These are phyloP conservation scores for Conistra vaccinii DNA, from an alignment of 2,888 invertebrate species.

Conservation along the genomic window DNA sequence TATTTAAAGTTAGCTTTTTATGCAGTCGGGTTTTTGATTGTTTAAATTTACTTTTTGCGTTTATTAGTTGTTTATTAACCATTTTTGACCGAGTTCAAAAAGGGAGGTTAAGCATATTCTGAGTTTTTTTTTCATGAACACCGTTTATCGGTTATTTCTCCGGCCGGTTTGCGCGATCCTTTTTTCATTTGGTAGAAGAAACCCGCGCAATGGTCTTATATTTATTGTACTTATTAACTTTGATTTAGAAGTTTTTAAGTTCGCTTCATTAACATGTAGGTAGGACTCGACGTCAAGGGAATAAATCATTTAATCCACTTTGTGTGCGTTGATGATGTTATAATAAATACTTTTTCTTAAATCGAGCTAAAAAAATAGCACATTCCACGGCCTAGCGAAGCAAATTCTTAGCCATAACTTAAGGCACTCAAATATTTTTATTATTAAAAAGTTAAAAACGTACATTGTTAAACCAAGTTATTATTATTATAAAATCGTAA, in stretches of 20 bases:
- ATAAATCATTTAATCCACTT: no score
- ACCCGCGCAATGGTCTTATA: no score
- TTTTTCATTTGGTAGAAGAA: not conserved
- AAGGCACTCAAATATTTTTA: not conserved
- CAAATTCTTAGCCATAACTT: not conserved
- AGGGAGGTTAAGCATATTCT: not conserved
- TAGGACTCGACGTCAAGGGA: no score
- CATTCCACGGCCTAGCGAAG: not conserved
- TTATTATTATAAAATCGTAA: constrained; percentile 14
- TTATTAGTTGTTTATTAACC: not conserved
- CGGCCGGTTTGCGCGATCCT: no score
- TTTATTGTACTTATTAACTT: not conserved
- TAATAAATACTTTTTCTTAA: no score
- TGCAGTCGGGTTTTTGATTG: no score
- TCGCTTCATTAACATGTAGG: not conserved
- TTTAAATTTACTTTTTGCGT: not conserved
- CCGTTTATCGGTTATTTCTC: not conserved
- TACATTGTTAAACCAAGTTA: constrained; percentile 4
- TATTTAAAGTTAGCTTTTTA: no score
- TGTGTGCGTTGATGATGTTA: not conserved
- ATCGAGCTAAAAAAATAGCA: not conserved
- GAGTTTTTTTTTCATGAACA: not conserved
- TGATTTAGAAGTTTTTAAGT: not conserved
- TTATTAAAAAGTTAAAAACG: not conserved
- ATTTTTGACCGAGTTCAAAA: not conserved